Evolutionary conservation across 30 jellyfish, hydroid and myxozoan genomes (phyloP).

Genomic region (Kudoa iwatai): DNA sequence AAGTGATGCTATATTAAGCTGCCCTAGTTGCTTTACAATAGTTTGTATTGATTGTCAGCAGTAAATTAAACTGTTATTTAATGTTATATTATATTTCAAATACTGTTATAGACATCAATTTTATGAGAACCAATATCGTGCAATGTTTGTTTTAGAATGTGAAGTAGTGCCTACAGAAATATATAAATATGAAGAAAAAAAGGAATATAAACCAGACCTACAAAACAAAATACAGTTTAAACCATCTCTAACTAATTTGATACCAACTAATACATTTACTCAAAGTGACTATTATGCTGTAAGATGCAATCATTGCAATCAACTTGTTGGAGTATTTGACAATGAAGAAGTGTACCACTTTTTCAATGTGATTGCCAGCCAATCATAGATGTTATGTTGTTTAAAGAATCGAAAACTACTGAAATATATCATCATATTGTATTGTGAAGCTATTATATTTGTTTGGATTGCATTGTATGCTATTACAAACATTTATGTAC

Average conservation of each 20-base stretch:
- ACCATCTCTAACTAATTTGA: background rate
- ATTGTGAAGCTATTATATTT: too few species aligned
- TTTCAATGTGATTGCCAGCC: constrained; percentile 34
- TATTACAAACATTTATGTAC: too few species aligned
- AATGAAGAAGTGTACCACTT: constrained; percentile 37
- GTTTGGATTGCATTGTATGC: too few species aligned
- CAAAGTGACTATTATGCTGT: constrained; percentile 21
- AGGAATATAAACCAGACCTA: constrained; percentile 4
- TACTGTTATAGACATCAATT: constrained; percentile 14
- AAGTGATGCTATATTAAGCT: constrained; percentile 59
- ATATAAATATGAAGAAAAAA: constrained; percentile 12
- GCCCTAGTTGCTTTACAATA: constrained; percentile 62
- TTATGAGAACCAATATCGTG: constrained; percentile 50
- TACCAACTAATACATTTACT: background rate
- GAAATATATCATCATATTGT: too few species aligned
- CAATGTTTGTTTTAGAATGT: constrained; percentile 67
- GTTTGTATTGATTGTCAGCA: constrained; percentile 74
- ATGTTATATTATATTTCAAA: background rate
- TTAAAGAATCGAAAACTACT: too few species aligned
- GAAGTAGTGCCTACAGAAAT: constrained; percentile 10
- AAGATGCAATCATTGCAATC: constrained; percentile 21
- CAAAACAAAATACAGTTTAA: constrained; percentile 2
- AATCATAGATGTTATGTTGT: constrained; percentile 12
- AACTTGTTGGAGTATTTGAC: constrained; percentile 48
- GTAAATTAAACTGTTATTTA: constrained; percentile 1